phyloP scores from a whole-genome alignment of 2,888 invertebrate species.

The Stramonita haemastoma region DNA sequence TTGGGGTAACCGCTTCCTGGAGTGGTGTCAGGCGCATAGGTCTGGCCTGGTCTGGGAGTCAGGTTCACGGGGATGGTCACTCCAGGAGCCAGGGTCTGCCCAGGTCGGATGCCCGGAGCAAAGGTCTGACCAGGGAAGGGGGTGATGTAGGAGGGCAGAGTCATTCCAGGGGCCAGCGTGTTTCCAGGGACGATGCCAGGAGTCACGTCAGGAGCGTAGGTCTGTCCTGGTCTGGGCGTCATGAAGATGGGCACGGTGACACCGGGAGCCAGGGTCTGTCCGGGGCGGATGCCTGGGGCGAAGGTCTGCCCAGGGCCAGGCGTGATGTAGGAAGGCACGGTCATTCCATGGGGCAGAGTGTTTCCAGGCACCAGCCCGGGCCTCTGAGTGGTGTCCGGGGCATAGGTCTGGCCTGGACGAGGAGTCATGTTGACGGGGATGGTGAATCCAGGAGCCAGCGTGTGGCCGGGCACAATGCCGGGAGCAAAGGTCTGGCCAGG shows the following conservation, averaged over 20 bases:
- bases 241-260: constrained; percentile 52
- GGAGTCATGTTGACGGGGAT: constrained; percentile 52
- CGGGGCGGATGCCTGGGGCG: constrained; percentile 45
- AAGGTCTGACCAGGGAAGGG: constrained; percentile 56
- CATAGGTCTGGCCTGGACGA: constrained; percentile 56
- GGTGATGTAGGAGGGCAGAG: constrained; percentile 49
- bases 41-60: constrained; percentile 53
- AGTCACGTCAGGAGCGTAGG: constrained; percentile 56
- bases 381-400: constrained; percentile 51
- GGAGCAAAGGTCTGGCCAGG: constrained; percentile 57
- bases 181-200: constrained; percentile 52
- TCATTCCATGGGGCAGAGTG: constrained; percentile 48
- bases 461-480: constrained; percentile 53
- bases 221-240: constrained; percentile 54
- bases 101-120: constrained; percentile 55
- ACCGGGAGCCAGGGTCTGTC: constrained; percentile 56
- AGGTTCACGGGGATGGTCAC: constrained; percentile 47
- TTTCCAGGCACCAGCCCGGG: constrained; percentile 54
- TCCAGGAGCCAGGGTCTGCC: constrained; percentile 44
- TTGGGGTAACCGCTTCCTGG: constrained; percentile 27
- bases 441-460: constrained; percentile 54
- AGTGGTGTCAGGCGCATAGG: constrained; percentile 50
- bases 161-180: constrained; percentile 57
- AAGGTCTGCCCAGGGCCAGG: constrained; percentile 36
- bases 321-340: constrained; percentile 49